Evolutionary conservation across 2,113 vertebrate genomes (phyloP), one percentile per base, ranked within the genome.

Genomic region (Dunckerocampus dactyliophorus): DNA sequence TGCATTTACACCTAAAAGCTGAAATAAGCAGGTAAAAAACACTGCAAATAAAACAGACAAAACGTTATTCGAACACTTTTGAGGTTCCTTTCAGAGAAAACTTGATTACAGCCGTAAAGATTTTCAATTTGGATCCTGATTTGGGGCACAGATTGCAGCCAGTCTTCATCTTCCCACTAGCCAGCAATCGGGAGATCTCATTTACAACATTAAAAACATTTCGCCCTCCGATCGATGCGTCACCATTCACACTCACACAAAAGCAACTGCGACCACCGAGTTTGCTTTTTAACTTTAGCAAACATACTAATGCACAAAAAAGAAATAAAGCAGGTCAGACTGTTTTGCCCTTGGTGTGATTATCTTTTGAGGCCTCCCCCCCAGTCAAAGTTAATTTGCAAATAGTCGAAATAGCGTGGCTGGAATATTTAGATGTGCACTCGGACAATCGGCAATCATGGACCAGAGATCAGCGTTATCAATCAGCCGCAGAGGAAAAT

Each of bases 141-240:
- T 86, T 85, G 76, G 85, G 83, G 90, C 7, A 90, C 85, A 88
- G 88, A 92, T 91, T 90, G 89, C 83, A 88, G 82, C 9, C 54
- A 78, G 80, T 71, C 81, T 86, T 86, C 73, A 85, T 84, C 86
- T 89, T 81, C 82, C 88, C 83, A 88, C 90, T 90, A 90, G 83
- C 76, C 54, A 64, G 71, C 85, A 88, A 90, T 91, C 87, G 88
- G 71, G 85, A 89, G 90, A 91, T 88, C 91, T 90, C 88, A 92
- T 91, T 88, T 89, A 85, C 87, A 89, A 89, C 88, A 90, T 91
- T 91, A 90, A 91, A 92, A 90, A 90, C 88, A 89, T 90, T 91
- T 91, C 87, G 78, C 3, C 82, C 82, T 86, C 69, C 81, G 87
- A 91, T 92, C 89, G 88, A 91, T 91, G 88, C 83, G 76, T 60